Evolutionary conservation across 2,888 invertebrate species (phyloP), one percentile per base, ranked within the genome.

Genomic region (Dicycla oo): DNA sequence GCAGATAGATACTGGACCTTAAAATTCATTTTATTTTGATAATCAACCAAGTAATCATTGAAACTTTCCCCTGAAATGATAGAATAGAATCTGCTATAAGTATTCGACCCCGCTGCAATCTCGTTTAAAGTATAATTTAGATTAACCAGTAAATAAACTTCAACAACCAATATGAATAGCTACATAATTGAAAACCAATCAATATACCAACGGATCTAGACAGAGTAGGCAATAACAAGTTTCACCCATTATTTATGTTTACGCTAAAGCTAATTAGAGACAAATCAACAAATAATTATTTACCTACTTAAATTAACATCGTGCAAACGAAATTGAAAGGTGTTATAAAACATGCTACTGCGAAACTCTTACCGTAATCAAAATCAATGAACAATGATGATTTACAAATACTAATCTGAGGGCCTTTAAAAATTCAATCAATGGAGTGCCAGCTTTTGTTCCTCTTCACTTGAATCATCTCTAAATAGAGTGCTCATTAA

Each of bases 401-500:
- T 69, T 60, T 58, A 61, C 57, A 66, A 75, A 78, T 73, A 70
- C 63, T 61, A 79, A 79, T 80, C 71, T 69, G 73, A 72, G 69
- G 57, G 67, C 65, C 65, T 77, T 85, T 76, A 63, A 82, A 86
- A 85, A 85, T 85, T 87, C 85, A 88, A 91, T 90, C 87, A 88
- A 86, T 87, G 78, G 86, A 88, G 84, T 85, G 85, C 81, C 79
- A 87, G 81, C 69, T 83, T 86, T 86, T 86, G 62, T 76, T 76
- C 64, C 68, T 80, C 86, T 88, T 87, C 77, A 83, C 84, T 88
- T 88, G 74, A 87, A 87, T 89, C 83, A 86, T 87, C 82, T 85
- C 82, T 86, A 90, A 90, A 90, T 88, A 88, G 88, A 83, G 74
- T 86, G 87, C 82, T 88, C 89, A 92, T 93, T 92, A 93, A 93